phyloP scores from a whole-genome alignment of 2,888 invertebrate genomes.

The Coenonympha arcania region DNA sequence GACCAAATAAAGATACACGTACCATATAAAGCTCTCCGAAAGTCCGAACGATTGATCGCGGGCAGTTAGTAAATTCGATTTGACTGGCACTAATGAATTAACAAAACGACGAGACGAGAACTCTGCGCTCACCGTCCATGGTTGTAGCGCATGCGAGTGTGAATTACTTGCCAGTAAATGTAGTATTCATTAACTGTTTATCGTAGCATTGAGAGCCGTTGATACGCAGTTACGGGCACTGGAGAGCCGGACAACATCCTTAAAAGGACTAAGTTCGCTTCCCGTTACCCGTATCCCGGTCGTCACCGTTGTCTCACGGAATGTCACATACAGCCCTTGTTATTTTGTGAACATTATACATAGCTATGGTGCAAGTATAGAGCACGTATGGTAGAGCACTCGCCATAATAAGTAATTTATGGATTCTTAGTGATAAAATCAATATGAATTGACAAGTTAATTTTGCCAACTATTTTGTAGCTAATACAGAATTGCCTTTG shows the following conservation, averaged over 20 bases:
- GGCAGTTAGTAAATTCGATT: conserved; percentile 1
- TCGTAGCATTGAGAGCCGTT: conserved; percentile 34
- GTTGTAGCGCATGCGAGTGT: conserved; percentile 7
- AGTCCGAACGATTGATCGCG: conserved; percentile 7
- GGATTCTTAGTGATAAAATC: no score
- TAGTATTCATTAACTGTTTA: conserved; percentile 43
- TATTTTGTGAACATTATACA: conserved; percentile 15
- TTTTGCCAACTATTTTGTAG: no score
- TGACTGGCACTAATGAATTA: conserved; percentile 5
- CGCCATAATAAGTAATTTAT: no score
- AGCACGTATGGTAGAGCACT: no score
- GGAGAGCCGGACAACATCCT: conserved; percentile 44
- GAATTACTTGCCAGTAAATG: conserved; percentile 25
- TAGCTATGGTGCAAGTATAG: no score
- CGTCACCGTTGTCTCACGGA: conserved; percentile 52
- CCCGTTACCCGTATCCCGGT: conserved; percentile 52
- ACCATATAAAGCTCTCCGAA: conserved; percentile 1
- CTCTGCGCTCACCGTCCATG: conserved; percentile 7
- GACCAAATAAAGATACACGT: conserved; percentile 1
- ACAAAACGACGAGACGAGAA: background rate
- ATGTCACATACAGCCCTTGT: conserved; percentile 29
- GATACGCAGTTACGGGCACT: conserved; percentile 37
- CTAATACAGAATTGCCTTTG: no score
- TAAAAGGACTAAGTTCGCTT: conserved; percentile 60
- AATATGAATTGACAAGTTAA: no score